Conservation (phyloP, 2,797 vertebrate genomes). For the Erethizon dorsatum region DNA sequence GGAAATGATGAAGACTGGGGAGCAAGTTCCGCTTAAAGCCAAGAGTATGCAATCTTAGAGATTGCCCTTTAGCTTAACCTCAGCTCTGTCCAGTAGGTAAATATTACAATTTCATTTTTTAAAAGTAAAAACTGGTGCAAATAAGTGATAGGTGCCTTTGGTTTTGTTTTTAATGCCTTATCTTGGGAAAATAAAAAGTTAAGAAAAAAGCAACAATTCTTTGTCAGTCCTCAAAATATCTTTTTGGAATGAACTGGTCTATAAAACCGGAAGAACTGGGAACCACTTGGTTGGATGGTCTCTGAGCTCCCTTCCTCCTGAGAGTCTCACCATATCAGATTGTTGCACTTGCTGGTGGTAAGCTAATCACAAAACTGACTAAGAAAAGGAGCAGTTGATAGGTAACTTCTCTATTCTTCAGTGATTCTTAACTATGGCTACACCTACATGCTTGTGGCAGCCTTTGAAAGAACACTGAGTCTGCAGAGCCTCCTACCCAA, state of each 20-base stretch:
- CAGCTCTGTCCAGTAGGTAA: background rate
- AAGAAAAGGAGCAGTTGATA: background rate
- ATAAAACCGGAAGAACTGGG: background rate
- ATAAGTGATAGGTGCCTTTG: background rate
- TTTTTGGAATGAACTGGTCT: background rate
- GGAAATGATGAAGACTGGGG: background rate
- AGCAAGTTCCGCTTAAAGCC: background rate
- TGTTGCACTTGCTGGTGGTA: background rate
- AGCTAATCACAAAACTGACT: background rate
- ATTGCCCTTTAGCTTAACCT: background rate
- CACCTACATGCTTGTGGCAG: background rate
- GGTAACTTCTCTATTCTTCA: background rate
- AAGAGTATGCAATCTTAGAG: background rate
- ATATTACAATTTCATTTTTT: constrained; percentile 11
- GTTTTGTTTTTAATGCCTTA: constrained; percentile 60
- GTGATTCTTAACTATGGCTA: background rate
- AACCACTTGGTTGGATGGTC: background rate
- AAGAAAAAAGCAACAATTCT: background rate
- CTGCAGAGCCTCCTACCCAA: background rate
- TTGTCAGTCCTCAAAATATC: background rate
- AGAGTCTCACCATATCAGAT: background rate
- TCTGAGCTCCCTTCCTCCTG: background rate
- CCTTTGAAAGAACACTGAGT: background rate
- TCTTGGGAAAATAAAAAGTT: constrained; percentile 14
- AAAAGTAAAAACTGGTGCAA: background rate